Evolutionary conservation across 2,113 vertebrate species (phyloP).

Genomic region (Erythrolamprus reginae): DNA sequence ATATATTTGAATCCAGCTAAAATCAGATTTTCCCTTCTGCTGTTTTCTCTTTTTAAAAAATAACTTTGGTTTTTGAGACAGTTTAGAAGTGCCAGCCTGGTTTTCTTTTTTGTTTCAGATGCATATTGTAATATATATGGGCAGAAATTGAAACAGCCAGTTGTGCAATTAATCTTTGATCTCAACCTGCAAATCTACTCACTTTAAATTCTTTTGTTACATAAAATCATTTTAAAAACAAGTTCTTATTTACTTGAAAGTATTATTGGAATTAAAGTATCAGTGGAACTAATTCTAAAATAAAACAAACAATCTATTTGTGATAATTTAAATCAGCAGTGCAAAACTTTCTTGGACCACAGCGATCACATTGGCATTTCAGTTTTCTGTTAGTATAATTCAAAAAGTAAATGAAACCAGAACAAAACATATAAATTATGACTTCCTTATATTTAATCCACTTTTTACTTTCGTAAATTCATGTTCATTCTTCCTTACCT

Average conservation of each 20-base stretch:
- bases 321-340: background rate
- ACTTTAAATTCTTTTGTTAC: background rate
- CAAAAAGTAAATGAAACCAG: background rate
- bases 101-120: background rate
- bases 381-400: background rate
- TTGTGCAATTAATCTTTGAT: constrained; percentile 9
- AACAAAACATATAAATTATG: background rate
- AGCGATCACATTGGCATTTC: background rate
- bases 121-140: background rate
- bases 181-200: background rate
- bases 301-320: background rate
- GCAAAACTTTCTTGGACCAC: background rate
- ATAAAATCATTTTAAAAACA: background rate
- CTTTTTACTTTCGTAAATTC: background rate
- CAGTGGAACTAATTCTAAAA: background rate
- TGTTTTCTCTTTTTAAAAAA: background rate
- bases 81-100: background rate
- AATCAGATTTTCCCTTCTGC: background rate
- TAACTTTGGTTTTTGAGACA: background rate
- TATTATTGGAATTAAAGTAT: background rate
- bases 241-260: background rate
- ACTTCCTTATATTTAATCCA: background rate
- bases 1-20: background rate
- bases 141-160: background rate
- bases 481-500: background rate